Evolutionary conservation across 2,888 invertebrate species (phyloP).

Genomic region (Drosophila bunnanda): DNA sequence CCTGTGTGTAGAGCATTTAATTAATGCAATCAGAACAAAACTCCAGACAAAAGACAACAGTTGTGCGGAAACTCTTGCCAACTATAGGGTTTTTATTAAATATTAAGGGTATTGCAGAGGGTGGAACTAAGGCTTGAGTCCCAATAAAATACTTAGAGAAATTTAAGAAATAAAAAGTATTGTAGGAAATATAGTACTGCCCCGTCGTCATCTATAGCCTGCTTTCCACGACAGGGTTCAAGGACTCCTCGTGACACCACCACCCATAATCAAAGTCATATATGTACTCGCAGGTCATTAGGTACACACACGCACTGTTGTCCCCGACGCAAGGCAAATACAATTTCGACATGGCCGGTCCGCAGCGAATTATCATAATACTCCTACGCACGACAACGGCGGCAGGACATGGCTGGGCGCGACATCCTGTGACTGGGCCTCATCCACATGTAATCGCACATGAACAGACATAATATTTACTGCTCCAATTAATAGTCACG

Average conservation of each 20-base stretch:
- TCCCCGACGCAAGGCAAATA: constrained; percentile 52
- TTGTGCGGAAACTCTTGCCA: constrained; percentile 37
- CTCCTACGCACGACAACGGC: constrained; percentile 8
- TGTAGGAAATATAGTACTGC: neutral
- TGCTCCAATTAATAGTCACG: constrained; percentile 66
- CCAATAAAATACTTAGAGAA: neutral
- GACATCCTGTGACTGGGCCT: constrained; percentile 48
- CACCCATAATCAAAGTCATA: constrained; percentile 20
- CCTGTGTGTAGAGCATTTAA: constrained; percentile 54
- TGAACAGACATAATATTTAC: constrained; percentile 68
- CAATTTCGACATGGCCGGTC: constrained; percentile 58
- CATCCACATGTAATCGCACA: constrained; percentile 57
- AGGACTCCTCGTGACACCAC: constrained; percentile 20
- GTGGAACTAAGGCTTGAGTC: neutral
- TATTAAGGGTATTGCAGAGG: neutral
- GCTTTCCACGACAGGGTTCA: neutral
- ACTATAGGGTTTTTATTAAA: constrained; percentile 1
- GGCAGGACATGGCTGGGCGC: constrained; percentile 40
- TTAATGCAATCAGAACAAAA: constrained; percentile 67
- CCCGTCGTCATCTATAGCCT: neutral
- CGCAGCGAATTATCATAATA: constrained; percentile 65
- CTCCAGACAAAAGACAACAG: constrained; percentile 56
- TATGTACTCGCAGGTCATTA: constrained; percentile 1
- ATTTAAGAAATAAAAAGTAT: neutral
- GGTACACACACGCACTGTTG: constrained; percentile 37